phyloP scores from a whole-genome alignment of 2,113 vertebrate species.

The Erythrolamprus reginae region DNA sequence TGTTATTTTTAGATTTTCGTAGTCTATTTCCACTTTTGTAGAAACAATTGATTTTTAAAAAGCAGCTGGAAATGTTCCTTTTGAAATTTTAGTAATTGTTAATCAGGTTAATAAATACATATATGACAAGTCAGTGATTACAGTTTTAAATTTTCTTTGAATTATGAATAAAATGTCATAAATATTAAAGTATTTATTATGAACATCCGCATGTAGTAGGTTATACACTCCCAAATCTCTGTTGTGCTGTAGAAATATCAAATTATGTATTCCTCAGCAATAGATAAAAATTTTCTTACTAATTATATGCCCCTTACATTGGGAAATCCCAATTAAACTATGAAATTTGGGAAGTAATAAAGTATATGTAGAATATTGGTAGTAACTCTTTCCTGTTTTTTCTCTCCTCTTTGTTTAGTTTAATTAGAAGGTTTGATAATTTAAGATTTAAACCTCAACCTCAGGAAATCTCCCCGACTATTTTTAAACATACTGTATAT shows the following conservation, averaged over 20 bases:
- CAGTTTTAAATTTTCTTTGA: neutral
- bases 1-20: neutral
- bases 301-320: neutral
- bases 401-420: neutral
- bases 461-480: neutral
- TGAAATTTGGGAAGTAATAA: neutral
- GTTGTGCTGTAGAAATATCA: neutral
- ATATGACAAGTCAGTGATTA: neutral
- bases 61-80: neutral
- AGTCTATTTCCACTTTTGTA: constrained; percentile 19
- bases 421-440: neutral
- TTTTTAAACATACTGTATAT: neutral
- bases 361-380: neutral
- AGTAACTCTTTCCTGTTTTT: neutral
- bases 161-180: neutral
- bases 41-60: constrained; percentile 23
- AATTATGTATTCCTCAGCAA: neutral
- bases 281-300: neutral
- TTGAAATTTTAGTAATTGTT: neutral
- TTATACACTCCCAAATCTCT: neutral
- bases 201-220: neutral
- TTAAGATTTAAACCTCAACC: neutral
- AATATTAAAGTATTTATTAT: neutral
- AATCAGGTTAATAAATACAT: neutral
- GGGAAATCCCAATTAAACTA: neutral